phyloP scores from a whole-genome alignment of 2,113 vertebrate species.

The Gulo gulo region DNA sequence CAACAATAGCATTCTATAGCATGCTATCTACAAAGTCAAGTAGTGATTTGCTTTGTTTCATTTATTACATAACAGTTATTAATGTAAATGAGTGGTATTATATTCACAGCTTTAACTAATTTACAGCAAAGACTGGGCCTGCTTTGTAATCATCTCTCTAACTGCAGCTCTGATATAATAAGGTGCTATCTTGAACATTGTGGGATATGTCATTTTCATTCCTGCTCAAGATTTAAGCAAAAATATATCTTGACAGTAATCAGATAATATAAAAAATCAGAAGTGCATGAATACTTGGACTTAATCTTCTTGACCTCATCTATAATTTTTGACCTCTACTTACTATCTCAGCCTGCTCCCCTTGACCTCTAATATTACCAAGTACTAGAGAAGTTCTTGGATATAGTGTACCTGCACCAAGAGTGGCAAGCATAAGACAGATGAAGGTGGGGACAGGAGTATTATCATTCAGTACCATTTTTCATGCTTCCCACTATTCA shows the following conservation, averaged over 20 bases:
- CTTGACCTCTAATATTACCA: neutral
- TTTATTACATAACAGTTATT: constrained; percentile 34
- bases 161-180: neutral
- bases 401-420: neutral
- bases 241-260: neutral
- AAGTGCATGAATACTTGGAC: neutral
- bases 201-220: constrained; percentile 15
- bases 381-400: neutral
- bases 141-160: neutral
- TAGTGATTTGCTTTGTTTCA: constrained; percentile 48
- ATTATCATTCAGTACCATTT: neutral
- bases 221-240: neutral
- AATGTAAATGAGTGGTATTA: neutral
- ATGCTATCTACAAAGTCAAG: constrained; percentile 28
- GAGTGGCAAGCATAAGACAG: neutral
- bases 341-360: neutral
- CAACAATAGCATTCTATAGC: constrained; percentile 11
- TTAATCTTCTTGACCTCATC: neutral
- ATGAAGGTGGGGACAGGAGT: neutral
- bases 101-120: neutral
- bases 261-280: constrained; percentile 4
- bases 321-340: neutral
- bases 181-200: neutral
- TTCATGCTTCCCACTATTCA: neutral
- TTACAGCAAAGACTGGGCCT: neutral